These are phyloP conservation scores for Aegotheles bennettii DNA, from an alignment of 2,113 vertebrate genomes.

Conservation along the genomic window DNA sequence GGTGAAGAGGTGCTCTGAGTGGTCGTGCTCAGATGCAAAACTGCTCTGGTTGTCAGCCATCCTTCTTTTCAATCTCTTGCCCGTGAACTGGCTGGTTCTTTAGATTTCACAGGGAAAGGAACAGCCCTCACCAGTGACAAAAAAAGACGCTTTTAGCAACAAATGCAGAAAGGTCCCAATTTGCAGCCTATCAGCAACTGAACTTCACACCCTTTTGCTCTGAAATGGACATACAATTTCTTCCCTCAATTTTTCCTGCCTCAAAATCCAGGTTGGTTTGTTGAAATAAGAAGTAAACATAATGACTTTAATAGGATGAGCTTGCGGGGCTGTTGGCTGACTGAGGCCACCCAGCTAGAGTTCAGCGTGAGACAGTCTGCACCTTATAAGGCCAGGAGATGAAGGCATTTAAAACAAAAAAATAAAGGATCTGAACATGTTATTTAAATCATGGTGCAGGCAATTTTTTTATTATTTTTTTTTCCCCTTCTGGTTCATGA, in stretches of 20 bases:
- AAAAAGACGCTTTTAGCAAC: neutral
- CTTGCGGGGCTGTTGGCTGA: slow-evolving; percentile 42
- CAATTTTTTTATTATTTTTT: neutral
- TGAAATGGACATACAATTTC: neutral
- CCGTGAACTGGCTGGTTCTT: neutral
- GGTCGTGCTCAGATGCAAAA: neutral
- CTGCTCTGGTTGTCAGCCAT: neutral
- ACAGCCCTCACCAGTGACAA: neutral
- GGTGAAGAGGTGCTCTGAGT: neutral
- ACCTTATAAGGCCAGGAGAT: slow-evolving; percentile 67
- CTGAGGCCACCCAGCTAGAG: slow-evolving; percentile 64
- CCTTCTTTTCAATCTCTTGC: neutral
- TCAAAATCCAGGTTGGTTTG: slow-evolving; percentile 60
- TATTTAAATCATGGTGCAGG: slow-evolving; percentile 44
- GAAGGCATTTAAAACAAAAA: slow-evolving; percentile 55
- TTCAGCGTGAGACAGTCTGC: slow-evolving; percentile 27
- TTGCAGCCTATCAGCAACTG: neutral
- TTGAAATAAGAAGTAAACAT: slow-evolving; percentile 69
- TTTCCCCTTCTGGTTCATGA: slow-evolving; percentile 19
- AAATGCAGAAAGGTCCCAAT: neutral
- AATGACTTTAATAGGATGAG: slow-evolving; percentile 60
- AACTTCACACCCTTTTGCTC: neutral
- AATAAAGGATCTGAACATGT: slow-evolving; percentile 34
- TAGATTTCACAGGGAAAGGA: neutral
- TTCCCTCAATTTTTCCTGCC: neutral